Evolutionary conservation across 2,797 vertebrate species (phyloP).

Genomic region (Ctenosaura bakeri): DNA sequence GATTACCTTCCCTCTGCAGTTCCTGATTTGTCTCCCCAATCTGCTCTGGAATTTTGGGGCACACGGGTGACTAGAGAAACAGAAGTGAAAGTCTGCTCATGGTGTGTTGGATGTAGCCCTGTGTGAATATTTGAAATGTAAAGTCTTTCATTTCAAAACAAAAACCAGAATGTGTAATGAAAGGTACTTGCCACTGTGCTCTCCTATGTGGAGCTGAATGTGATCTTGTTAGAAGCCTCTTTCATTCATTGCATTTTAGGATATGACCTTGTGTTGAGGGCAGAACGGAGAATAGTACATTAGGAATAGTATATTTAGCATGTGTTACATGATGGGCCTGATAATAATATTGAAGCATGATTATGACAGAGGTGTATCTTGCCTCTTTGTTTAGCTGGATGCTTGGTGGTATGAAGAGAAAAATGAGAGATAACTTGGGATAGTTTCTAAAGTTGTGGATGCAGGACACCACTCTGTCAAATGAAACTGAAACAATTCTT

Average conservation of each 20-base stretch:
- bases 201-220: neutral
- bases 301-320: neutral
- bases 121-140: neutral
- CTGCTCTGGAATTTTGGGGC: neutral
- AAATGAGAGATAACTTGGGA: slow-evolving; percentile 48
- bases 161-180: neutral
- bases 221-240: slow-evolving; percentile 39
- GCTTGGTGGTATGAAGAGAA: slow-evolving; percentile 22
- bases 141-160: neutral
- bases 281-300: neutral
- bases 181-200: neutral
- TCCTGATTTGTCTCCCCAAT: no score
- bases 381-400: slow-evolving; percentile 1
- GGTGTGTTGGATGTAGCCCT: neutral
- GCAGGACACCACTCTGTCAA: neutral
- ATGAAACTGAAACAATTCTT: neutral
- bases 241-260: slow-evolving; percentile 24
- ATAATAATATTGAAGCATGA: neutral
- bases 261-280: neutral
- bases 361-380: neutral
- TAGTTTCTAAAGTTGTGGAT: slow-evolving; percentile 22
- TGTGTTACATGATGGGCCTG: neutral
- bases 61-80: neutral
- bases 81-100: neutral
- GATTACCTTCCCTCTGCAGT: neutral